These are phyloP conservation scores for Oxyruncus cristatus DNA, from an alignment of 2,113 vertebrate genomes.

Conservation along the genomic window DNA sequence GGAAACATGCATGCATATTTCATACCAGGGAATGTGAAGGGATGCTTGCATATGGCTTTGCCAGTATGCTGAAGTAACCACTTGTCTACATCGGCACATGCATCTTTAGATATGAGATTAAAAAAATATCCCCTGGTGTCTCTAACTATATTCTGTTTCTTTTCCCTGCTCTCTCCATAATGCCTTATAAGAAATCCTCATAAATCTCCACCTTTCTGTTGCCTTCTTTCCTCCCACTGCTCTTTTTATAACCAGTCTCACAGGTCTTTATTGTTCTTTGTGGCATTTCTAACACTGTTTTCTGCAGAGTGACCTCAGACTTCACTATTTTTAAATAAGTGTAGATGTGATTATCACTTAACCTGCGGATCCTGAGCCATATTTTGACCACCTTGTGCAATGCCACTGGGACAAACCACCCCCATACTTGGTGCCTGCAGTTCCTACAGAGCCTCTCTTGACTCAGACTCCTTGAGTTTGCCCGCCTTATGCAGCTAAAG, in stretches of 20 bases:
- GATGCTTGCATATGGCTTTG: not conserved
- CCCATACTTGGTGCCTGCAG: not conserved
- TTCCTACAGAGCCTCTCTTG: not conserved
- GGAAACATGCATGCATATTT: not conserved
- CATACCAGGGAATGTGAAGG: not conserved
- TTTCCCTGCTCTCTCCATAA: not conserved
- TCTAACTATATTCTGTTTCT: not conserved
- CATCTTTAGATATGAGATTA: not conserved
- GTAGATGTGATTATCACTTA: not conserved
- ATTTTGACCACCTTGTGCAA: not conserved
- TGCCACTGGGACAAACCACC: not conserved
- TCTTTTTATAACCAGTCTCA: not conserved
- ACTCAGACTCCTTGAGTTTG: not conserved
- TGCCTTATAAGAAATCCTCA: not conserved
- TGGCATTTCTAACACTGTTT: not conserved
- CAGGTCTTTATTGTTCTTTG: conserved; percentile 14
- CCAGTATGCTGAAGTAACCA: not conserved
- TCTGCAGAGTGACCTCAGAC: not conserved
- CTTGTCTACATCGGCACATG: not conserved
- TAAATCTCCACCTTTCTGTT: conserved; percentile 32
- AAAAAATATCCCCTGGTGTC: not conserved
- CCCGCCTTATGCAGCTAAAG: not conserved
- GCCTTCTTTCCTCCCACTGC: not conserved
- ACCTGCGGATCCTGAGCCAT: not conserved
- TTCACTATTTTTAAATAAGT: not conserved